A percentile compares a stretch with the other conserved stretches of the same genome.
Conservation (phyloP, 2,888 invertebrate genomes). For the Chouioia cunea region DNA sequence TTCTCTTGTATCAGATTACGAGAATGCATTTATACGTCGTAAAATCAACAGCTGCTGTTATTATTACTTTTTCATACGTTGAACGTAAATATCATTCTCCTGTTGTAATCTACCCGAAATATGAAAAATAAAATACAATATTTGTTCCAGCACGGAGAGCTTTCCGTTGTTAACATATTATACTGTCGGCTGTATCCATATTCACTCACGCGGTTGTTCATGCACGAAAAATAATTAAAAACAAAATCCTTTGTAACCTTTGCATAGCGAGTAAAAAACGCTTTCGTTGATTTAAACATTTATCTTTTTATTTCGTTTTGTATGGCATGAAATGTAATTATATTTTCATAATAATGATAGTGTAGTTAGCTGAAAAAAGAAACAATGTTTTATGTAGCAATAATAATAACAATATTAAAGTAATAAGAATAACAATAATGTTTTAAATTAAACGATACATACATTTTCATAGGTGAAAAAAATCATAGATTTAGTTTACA, state of each 20-base stretch:
- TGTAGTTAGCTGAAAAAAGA: no score
- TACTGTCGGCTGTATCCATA: slow-evolving; percentile 17
- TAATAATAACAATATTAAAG: no score
- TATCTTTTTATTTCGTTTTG: no score
- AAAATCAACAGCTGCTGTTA: slow-evolving; percentile 34
- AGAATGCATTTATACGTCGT: slow-evolving; percentile 18
- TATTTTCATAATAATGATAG: no score
- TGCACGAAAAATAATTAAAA: slow-evolving; percentile 38
- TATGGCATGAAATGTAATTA: no score
- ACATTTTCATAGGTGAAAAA: no score
- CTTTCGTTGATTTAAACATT: no score
- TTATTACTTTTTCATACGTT: background rate
- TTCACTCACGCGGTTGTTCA: slow-evolving; percentile 38
- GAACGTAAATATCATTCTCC: slow-evolving; percentile 25
- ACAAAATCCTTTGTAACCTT: slow-evolving; percentile 9
- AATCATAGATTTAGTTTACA: no score
- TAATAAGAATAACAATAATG: no score
- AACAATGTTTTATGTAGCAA: no score
- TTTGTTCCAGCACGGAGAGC: slow-evolving; percentile 19
- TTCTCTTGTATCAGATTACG: slow-evolving; percentile 23
- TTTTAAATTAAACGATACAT: no score
- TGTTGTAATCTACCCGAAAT: slow-evolving; percentile 16
- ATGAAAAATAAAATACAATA: slow-evolving; percentile 27
- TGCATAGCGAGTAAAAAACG: no score
- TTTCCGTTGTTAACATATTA: slow-evolving; percentile 28